Base-by-base conservation (phyloP, 2,888 invertebrate species). In the Synanthedon formicaeformis region DNA sequence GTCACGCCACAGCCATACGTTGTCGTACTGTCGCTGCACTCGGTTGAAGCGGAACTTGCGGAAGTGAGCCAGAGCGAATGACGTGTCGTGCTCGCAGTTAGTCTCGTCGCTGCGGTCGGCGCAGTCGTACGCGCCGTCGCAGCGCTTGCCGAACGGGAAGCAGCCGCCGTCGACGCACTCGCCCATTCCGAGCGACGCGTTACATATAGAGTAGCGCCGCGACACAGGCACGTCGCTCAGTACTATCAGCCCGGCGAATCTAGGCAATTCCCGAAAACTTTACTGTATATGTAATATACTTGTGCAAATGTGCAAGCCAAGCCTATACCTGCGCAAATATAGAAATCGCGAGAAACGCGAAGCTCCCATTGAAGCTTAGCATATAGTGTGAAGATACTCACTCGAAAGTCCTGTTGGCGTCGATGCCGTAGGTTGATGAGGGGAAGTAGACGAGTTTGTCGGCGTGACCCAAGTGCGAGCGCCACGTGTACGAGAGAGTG, bases 1-100 rank as follows among this genome's bases (percentile, higher is more conserved):
- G 81, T 97, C 97, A 57, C 93, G 92, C 98, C 98, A 98, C 53
- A 97, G 82, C 98, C 98, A 98, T 54, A 95, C 94, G 78, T 97
- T 96, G 67, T 97, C 96, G 79, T 97, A 98, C 72, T 96, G 95
- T 0, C 97, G 90, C 71, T 95, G 93, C 55, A 97, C 91, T 56
- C 96, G 91, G 80, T 95, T 97, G 76, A 96, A 96, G 2, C 97
- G 90, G 81, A 92, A 91, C 75, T 95, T 94, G 59, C 96, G 89
- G 88, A 94, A 96, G 64, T 91, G 85, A 0, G 89, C 69, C 59
- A 96, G 75, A 57, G 94, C 93, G 6, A 93, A 93, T 41, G 87
- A 88, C 62, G 92, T 92, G 56, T 91, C 90, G 57, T 82, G 78
- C 2, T 88, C 79, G 66, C 97, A 97, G 55, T 91, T 91, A 1